Base-by-base conservation (phyloP, 2,797 vertebrate species). In the Urophycis tenuis region DNA sequence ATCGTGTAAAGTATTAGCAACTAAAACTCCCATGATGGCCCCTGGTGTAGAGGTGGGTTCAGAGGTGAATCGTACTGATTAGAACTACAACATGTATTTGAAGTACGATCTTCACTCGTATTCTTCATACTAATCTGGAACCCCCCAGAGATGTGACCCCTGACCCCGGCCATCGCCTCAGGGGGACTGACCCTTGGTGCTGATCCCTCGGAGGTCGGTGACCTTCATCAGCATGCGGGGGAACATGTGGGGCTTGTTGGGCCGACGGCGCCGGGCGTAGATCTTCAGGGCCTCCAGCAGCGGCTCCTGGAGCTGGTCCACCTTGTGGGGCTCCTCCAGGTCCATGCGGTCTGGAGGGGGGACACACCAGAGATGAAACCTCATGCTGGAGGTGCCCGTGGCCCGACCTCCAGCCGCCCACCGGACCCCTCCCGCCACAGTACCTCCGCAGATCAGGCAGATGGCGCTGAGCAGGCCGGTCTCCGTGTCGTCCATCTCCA, bases 201-300 rank as follows among this genome's bases (percentile, higher is more conserved):
- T 97, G 91, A 98, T 98, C 80, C 95, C 96, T 12, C 96, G 85
- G 60, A 97, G 94, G 90, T 98, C 96, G 0, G 96, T 98, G 88
- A 98, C 96, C 89, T 97, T 97, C 96, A 97, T 98, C 77, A 98
- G 92, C 96, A 98, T 98, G 17, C 95, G 93, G 0, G 96, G 96
- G 84, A 98, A 98, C 96, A 98, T 97, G 87, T 98, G 95, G 19
- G 96, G 96, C 87, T 98, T 96, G 91, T 94, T 94, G 10, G 96
- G 96, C 36, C 96, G 93, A 64, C 96, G 89, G 36, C 95, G 93
- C 3, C 96, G 92, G 2, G 95, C 96, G 34, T 97, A 97, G 19
- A 97, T 93, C 92, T 96, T 95, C 80, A 98, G 87, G 0, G 96
- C 96, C 87, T 98, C 96, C 36, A 98, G 89, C 79, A 97, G 89